These are phyloP conservation scores for Acanthosepion lycidas DNA, from an alignment of 2,888 invertebrate genomes.

Conservation along the genomic window DNA sequence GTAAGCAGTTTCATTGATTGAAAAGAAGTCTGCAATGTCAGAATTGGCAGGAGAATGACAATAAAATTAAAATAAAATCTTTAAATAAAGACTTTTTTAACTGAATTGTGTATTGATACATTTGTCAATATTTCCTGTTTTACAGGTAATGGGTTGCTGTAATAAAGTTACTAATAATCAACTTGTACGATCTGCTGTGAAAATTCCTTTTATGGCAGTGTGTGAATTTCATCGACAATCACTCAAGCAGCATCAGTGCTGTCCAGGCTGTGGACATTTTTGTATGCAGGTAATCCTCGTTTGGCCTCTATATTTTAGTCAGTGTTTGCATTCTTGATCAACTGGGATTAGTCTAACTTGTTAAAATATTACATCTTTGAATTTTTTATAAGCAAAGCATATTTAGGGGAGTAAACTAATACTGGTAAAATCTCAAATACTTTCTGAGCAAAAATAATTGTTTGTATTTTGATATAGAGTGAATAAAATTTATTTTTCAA, in stretches of 20 bases:
- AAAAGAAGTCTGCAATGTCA: not conserved
- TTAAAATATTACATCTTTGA: not conserved
- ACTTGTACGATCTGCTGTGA: slow-evolving; percentile 73
- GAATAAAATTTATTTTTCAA: too few species aligned
- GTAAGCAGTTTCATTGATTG: too few species aligned
- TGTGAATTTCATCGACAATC: slow-evolving; percentile 87
- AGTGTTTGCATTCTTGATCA: too few species aligned
- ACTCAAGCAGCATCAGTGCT: slow-evolving; percentile 87
- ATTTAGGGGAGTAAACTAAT: too few species aligned
- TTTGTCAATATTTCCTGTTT: not conserved
- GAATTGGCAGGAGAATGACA: not conserved
- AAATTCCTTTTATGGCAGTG: slow-evolving; percentile 85
- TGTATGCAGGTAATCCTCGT: slow-evolving; percentile 83
- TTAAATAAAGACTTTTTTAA: not conserved
- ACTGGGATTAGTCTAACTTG: not conserved
- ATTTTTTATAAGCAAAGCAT: not conserved
- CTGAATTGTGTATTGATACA: not conserved
- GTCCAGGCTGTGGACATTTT: slow-evolving; percentile 90
- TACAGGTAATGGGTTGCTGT: slow-evolving; percentile 82
- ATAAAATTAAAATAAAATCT: not conserved
- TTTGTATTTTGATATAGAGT: too few species aligned
- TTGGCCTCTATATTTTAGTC: not conserved
- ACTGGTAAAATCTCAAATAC: too few species aligned
- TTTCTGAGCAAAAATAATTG: not conserved
- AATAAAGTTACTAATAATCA: slow-evolving; percentile 78